Evolutionary conservation across 2,888 invertebrate species (phyloP).

Genomic region (Eudasyphora cyanicolor): DNA sequence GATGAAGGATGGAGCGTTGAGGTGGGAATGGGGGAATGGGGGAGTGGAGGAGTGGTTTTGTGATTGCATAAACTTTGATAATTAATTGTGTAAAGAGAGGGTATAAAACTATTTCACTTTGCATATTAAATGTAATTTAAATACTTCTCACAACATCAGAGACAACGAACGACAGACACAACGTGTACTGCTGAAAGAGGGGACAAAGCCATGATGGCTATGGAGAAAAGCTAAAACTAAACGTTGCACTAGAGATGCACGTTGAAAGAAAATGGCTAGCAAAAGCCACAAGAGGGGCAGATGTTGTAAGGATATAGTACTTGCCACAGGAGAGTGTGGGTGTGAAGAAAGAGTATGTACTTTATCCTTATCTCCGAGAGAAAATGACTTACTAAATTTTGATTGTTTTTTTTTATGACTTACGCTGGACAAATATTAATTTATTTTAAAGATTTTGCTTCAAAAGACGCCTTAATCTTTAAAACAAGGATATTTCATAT

Average conservation of each 20-base stretch:
- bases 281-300: background rate
- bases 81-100: conserved; percentile 64
- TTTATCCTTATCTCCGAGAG: too few species aligned
- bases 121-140: conserved; percentile 64
- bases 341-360: too few species aligned
- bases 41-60: too few species aligned
- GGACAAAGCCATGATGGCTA: too few species aligned
- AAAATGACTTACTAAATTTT: too few species aligned
- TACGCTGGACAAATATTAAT: too few species aligned
- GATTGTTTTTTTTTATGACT: too few species aligned
- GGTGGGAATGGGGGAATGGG: background rate
- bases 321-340: background rate
- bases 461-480: too few species aligned
- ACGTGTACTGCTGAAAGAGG: too few species aligned
- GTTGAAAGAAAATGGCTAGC: background rate
- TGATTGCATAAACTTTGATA: conserved; percentile 53
- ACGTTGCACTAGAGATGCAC: background rate
- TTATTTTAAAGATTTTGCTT: too few species aligned
- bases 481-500: too few species aligned
- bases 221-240: background rate
- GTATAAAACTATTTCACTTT: conserved; percentile 56
- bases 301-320: background rate
- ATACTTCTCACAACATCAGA: conserved; percentile 40
- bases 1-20: background rate
- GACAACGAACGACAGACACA: background rate